These are phyloP conservation scores for Tangara arthus DNA, from an alignment of 2,797 vertebrate genomes.

Conservation along the genomic window DNA sequence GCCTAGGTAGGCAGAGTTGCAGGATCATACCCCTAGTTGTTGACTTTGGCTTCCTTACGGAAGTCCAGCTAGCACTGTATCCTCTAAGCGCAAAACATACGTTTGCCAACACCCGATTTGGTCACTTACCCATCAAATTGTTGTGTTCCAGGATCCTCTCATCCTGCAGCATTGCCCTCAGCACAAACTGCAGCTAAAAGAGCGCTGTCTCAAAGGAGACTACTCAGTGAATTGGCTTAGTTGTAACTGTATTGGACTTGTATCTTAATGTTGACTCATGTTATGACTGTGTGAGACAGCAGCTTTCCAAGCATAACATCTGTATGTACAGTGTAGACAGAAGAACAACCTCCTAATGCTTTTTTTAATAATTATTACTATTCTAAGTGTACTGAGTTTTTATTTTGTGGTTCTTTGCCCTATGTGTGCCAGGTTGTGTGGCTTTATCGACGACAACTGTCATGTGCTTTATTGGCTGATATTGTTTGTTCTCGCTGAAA, in stretches of 20 bases:
- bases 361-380: conserved; percentile 47
- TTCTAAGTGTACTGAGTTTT: conserved; percentile 61
- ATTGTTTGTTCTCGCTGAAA: conserved; percentile 64
- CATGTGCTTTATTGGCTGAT: conserved; percentile 59
- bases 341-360: conserved; percentile 46
- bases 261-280: conserved; percentile 49
- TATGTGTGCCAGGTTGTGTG: conserved; percentile 60
- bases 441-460: conserved; percentile 52
- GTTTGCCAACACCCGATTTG: neutral
- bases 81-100: conserved; percentile 25
- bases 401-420: conserved; percentile 65
- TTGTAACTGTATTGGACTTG: conserved; percentile 54
- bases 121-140: neutral
- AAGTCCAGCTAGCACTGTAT: conserved; percentile 41
- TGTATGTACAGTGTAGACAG: conserved; percentile 41
- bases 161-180: conserved; percentile 22
- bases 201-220: conserved; percentile 31
- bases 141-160: conserved; percentile 33
- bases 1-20: neutral
- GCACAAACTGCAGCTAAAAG: conserved; percentile 13
- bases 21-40: neutral
- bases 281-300: conserved; percentile 49
- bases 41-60: conserved; percentile 30
- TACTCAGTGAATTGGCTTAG: conserved; percentile 60
- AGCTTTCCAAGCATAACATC: conserved; percentile 52